These are phyloP conservation scores for Malacoraja senta DNA, from an alignment of 2,797 vertebrate genomes.

Conservation along the genomic window DNA sequence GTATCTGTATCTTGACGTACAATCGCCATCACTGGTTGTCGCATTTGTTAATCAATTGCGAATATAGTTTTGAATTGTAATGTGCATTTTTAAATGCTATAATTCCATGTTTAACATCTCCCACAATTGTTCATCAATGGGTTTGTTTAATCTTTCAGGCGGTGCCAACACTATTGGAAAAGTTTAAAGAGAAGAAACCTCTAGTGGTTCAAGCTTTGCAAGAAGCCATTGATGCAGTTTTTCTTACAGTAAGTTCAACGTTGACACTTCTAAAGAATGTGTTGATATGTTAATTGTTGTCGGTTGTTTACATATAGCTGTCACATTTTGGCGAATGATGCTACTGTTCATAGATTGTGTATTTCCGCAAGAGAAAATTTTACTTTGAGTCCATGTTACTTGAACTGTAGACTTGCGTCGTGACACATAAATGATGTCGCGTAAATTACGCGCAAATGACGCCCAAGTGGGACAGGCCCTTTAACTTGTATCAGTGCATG, in stretches of 20 bases:
- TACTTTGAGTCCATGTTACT: neutral
- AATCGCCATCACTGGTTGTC: no score
- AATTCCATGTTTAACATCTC: neutral
- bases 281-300: neutral
- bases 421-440: no score
- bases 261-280: neutral
- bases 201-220: conserved; percentile 93
- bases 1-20: no score
- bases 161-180: conserved; percentile 90
- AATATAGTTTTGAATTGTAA: no score
- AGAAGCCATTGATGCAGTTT: conserved; percentile 91
- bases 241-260: conserved; percentile 76
- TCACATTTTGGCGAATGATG: no score
- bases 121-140: neutral
- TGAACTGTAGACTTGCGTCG: no score
- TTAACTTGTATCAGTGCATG: neutral
- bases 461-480: no score
- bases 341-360: no score
- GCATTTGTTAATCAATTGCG: no score
- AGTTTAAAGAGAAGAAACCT: conserved; percentile 97
- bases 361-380: no score
- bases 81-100: neutral
- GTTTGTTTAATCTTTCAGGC: conserved; percentile 53
- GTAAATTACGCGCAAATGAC: no score
- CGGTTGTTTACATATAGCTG: no score